A percentile compares a stretch with the other conserved stretches of the same genome.
These are phyloP conservation scores for Prochilodus magdalenae DNA, from an alignment of 2,113 vertebrate species.

Conservation along the genomic window DNA sequence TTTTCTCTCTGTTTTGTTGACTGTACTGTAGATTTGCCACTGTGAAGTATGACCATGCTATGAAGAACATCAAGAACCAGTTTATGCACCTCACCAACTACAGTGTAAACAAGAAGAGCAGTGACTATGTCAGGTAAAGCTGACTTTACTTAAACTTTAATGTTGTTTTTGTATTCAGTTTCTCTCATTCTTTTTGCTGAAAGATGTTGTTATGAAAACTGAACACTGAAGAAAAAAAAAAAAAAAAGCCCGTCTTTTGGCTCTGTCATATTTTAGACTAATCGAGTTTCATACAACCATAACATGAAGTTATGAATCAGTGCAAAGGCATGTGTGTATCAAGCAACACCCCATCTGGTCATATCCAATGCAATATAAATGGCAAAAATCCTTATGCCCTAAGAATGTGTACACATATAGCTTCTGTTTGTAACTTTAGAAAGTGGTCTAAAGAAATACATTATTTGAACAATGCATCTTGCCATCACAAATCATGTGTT, in stretches of 20 bases:
- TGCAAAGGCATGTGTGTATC: neutral
- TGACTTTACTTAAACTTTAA: neutral
- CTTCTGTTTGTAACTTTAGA: neutral
- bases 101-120: constrained; percentile 98
- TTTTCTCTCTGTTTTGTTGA: constrained; percentile 42
- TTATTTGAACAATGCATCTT: neutral
- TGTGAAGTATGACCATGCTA: constrained; percentile 88
- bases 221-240: neutral
- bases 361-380: neutral
- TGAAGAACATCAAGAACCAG: constrained; percentile 93
- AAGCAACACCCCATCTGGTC: neutral
- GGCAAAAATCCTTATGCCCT: neutral
- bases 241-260: too few relatives aligned
- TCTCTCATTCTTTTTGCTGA: too few relatives aligned
- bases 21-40: constrained; percentile 88
- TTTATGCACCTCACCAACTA: constrained; percentile 99
- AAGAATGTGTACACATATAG: neutral
- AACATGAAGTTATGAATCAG: neutral
- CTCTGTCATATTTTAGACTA: neutral
- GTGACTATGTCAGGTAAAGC: constrained; percentile 93
- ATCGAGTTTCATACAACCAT: neutral
- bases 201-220: too few relatives aligned
- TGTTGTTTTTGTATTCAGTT: too few relatives aligned
- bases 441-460: neutral
- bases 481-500: neutral